Evolutionary conservation across 2,888 invertebrate species (phyloP).

Genomic region (Ophion costatus): DNA sequence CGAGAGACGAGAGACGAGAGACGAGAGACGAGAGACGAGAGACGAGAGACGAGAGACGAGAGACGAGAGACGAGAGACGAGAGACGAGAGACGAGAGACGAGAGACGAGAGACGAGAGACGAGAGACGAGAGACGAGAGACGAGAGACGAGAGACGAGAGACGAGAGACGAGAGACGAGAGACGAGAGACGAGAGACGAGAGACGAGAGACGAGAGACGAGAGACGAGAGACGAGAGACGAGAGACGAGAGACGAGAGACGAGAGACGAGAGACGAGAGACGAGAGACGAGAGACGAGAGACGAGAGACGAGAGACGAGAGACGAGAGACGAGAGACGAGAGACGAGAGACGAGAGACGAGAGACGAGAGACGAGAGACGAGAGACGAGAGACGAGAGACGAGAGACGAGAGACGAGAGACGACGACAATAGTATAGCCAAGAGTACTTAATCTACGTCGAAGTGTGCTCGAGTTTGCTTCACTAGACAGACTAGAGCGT

Average conservation of each 20-base stretch:
- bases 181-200: neutral
- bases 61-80: neutral
- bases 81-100: neutral
- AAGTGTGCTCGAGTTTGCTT: slow-evolving; percentile 58
- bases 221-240: neutral
- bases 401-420: neutral
- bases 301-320: neutral
- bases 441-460: slow-evolving; percentile 59
- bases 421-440: slow-evolving; percentile 12
- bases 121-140: neutral
- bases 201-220: neutral
- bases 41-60: neutral
- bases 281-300: neutral
- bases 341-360: neutral
- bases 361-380: neutral
- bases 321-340: neutral
- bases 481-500: slow-evolving; percentile 35
- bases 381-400: neutral
- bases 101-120: neutral
- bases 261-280: neutral
- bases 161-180: neutral
- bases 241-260: neutral
- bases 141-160: neutral
- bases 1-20: neutral
- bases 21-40: neutral